phyloP scores from a whole-genome alignment of 1,140 invertebrate genomes.

The Akabosia matsudoensis region DNA sequence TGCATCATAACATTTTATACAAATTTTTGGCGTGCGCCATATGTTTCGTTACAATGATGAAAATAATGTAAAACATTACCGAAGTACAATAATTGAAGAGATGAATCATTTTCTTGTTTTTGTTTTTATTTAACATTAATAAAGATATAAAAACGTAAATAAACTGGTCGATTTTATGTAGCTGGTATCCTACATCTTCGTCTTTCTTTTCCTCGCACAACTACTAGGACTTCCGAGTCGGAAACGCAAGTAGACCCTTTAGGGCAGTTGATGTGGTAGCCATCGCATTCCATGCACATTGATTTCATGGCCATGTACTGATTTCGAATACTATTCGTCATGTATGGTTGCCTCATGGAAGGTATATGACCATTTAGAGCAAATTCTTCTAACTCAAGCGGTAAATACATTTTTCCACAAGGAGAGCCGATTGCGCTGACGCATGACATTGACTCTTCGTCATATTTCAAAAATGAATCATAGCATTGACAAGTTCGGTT shows the following conservation, averaged over 20 bases:
- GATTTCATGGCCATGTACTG: background rate
- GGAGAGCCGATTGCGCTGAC: background rate
- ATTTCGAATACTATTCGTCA: background rate
- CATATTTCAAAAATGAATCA: slow-evolving; percentile 25
- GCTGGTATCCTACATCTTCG: background rate
- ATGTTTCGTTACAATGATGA: background rate
- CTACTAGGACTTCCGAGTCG: background rate
- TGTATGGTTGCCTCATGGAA: background rate
- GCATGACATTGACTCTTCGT: slow-evolving; percentile 10
- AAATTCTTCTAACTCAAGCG: background rate
- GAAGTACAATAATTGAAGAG: background rate
- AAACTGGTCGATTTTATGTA: background rate
- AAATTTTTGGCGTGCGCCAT: background rate
- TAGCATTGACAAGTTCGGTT: slow-evolving; percentile 31
- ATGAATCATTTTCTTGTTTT: background rate
- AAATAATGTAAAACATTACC: too few species aligned
- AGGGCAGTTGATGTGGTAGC: slow-evolving; percentile 12
- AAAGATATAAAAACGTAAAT: background rate
- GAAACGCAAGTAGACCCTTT: background rate
- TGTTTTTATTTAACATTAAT: background rate
- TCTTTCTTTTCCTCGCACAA: slow-evolving; percentile 3
- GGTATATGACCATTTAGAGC: background rate
- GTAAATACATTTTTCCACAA: slow-evolving; percentile 28
- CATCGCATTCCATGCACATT: slow-evolving; percentile 14
- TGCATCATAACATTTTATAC: background rate